Evolutionary conservation across 2,888 invertebrate species (phyloP), one percentile per base, ranked within the genome.

Genomic region (Andrena camellia): DNA sequence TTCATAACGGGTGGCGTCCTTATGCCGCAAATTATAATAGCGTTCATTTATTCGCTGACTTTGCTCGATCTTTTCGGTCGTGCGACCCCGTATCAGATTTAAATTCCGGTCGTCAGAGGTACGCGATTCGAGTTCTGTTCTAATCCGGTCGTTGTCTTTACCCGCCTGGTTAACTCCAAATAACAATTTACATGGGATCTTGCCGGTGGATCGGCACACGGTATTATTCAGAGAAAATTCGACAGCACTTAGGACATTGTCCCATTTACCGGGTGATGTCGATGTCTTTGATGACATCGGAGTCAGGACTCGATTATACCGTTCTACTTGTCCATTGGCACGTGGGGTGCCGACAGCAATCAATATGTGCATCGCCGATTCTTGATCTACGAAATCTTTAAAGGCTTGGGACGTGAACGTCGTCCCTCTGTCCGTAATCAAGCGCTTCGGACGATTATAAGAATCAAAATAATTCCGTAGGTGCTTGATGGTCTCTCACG

Each of bases 291-390:
- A 1, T n/a, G n/a, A 3, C 50, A 50, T 50, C 17, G 50, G 50
- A 13, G 69, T 50, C 17, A 77, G 17, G 2, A 33, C 33, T 8
- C 64, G 0, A 23, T 77, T 64, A 2, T 66, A 33, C 1, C 70
- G 29, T 6, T 70, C 76, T 0, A 76, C 63, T 1, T 77, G 70
- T 0, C 67, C 62, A 4, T 68, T 75, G 2, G 68, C 62, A 1
- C 75, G 31, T 2, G 68, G 75, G 0, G 77, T 77, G 0, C 70
- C 50, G 0, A 77, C 48, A 0, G 77, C 77, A n/a, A 64, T 20
- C 17, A 77, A 64, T 13, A 48, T 17, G 1, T 77, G 77, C 2
- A 59, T 50, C 5, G 71, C 59, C 4, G 50, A 50, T 1, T 77
- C 29, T 0, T 31, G 17, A 0, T 26, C 8, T 20, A 48, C 20